Evolutionary conservation across 2,113 vertebrate species (phyloP), one percentile per base, ranked within the genome.

Genomic region (Dascyllus trimaculatus): DNA sequence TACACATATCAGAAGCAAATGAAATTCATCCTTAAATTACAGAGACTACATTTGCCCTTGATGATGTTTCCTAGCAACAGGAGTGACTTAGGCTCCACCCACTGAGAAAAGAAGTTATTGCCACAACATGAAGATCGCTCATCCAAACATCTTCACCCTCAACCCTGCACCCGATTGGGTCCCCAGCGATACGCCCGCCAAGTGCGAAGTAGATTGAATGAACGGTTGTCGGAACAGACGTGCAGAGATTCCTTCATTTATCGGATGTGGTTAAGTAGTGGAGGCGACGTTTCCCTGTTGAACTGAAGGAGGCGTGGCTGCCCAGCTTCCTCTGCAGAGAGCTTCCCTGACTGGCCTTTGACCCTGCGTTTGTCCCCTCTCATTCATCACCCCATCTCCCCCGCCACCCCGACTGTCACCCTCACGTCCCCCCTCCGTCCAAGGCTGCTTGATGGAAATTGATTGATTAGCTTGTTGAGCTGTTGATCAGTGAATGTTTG

Each of bases 341-440:
- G 89, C 88, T 68, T 82, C 71, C 51, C 64, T 56, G 63, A 92
- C 88, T 94, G 92, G 95, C 90, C 93, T 91, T 75, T 87, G 91
- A 94, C 88, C 91, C 91, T 53, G 82, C 87, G 92, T 94, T 95
- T 96, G 94, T 96, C 91, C 79, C 94, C 71, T 87, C 91, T 94
- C 92, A 91, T 96, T 94, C 94, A 85, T 95, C 95, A 93, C 81
- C 86, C 93, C 89, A 85, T 93, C 91, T 84, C 94, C 91, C 85
- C 93, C 89, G 89, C 52, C 75, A 25, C 70, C 85, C 60, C 59
- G 74, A 62, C 85, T 78, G 26, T 52, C 61, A 68, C 88, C 63
- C 60, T 22, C 24, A 1, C 71, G 85, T 62, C 84, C 82, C 68
- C 84, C 22, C 24, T 82, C 80, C 80, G 29, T 75, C 85, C 81